Evolutionary conservation across 2,113 vertebrate genomes (phyloP), one percentile per base, ranked within the genome.

Genomic region (Halichoeres trimaculatus): DNA sequence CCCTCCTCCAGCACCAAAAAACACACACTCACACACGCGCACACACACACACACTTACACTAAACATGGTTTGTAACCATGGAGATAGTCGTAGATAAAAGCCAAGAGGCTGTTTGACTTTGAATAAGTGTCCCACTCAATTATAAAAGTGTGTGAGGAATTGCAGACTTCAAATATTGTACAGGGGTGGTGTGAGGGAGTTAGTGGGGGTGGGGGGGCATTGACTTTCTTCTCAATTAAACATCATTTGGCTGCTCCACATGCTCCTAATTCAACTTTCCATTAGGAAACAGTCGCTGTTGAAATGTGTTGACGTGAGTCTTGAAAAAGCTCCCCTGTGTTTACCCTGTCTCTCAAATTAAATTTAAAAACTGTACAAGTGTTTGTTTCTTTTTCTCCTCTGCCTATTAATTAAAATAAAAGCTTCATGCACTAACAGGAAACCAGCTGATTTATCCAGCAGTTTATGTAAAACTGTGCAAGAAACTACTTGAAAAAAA

Each of bases 151-250:
- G 76, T 56, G 36, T 59, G 60, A 77, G 38, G 61, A 85, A 86
- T 87, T 81, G 73, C 45, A 70, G 74, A n/a, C 17, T 62, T 62
- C 3, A 8, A 58, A 64, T 74, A 17, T 34, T 34, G 23, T 45
- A 69, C 68, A 35, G 23, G 7, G 43, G 23, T 30, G 30, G 30
- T 4, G 30, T 30, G 30, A 30, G 30, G 30, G 30, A 30, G 30
- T 30, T n/a, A n/a, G n/a, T 55, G 51, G 30, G 9, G 4, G 14
- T 4, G 26, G n/a, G 35, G 51, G 30, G 20, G 34, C 62, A 54
- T 35, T 58, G 79, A 80, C 73, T 80, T 84, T 88, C 74, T 70
- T 10, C 67, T 87, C 81, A 87, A 75, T 91, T 91, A 81, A 81
- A 85, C 45, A 40, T 26, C 38, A 70, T 85, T 68, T 71, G 30